Base-by-base conservation (phyloP, 1,140 invertebrate genomes). In the Yoshiicerus persimilis region DNA sequence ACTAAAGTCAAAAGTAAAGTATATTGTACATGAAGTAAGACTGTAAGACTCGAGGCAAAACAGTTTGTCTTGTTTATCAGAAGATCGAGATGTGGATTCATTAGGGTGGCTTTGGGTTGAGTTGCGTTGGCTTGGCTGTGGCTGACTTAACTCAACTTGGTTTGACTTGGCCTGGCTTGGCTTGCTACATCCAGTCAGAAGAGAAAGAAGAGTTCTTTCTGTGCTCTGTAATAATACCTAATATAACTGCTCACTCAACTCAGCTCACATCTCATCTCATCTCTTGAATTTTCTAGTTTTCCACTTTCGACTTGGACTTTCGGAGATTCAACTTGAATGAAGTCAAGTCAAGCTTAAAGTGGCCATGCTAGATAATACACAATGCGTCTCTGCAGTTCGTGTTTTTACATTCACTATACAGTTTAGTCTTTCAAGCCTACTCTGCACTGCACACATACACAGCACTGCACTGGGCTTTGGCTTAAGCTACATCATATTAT, bases 61-160 rank as follows among this genome's bases (percentile, higher is more conserved):
- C 84, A 64, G 47, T 88, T 88, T 88, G 87, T 88, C 87, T 85
- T 88, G 77, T 88, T 88, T 84, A 88, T 88, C 87, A 85, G 70
- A 36, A 88, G 87, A 88, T 88, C 80, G 87, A 88, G 83, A 88
- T 88, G 87, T 88, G 77, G 87, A 88, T 88, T 88, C 87, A 88
- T 88, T 88, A 88, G 87, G 87, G 87, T 88, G 87, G 84, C 87
- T 80, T 80, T 80, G 34, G 75, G 75, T 80, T 80, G 32, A 80
- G 32, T 80, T 36, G 13, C 6, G 34, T 80, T 80, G 30, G 75
- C 75, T 36, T 34, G 20, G 30, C 70, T 70, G 66, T 70, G 75
- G 34, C 75, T 80, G 75, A 80, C 75, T 80, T 80, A 80, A 80
- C 75, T 80, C 66, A 25, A 41, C 39, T 41, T 64, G 64, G 10